Base-by-base conservation (phyloP, 2,888 invertebrate genomes). In the Nymphalis urticae region DNA sequence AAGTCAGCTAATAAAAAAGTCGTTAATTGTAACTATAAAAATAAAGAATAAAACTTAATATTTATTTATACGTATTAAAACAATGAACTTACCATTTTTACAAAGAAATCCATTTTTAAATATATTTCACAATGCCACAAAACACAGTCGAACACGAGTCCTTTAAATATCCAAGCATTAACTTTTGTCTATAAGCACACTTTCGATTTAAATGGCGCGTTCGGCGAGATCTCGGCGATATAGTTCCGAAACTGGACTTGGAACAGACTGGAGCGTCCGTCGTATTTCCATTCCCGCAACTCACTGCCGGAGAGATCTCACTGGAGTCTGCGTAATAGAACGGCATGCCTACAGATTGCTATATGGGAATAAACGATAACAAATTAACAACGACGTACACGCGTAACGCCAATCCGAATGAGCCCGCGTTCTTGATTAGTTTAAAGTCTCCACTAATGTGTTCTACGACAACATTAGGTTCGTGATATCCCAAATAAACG, bases 271-370 rank as follows among this genome's bases (percentile, higher is more conserved):
- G 85, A 84, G 83, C 90, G 89, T 83, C 90, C 83, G 83, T 68
- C 79, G 78, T 83, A 83, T 83, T 78, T 85, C 82, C 85, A 80
- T 83, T 86, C 87, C 84, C 83, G 85, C 79, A 82, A 83, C 86
- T 85, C 85, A 92, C 92, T 92, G 90, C 87, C 88, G 86, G 87
- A 84, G 85, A 84, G 86, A 89, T 90, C 90, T 88, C 85, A 73
- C 80, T 88, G 90, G 92, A 92, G 92, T 92, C 92, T 92, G 92
- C 92, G 92, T 92, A 92, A 88, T 91, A 84, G 90, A 82, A 86
- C 88, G 84, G 83, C 84, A 90, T 91, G 90, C 88, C 89, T 88
- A 89, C 90, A 91, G 90, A 90, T 90, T 90, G 88, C 87, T 90
- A 85, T 91, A 89, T 88, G 88, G 87, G 92, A 90, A 92, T 92